Evolutionary conservation across 1,140 invertebrate genomes (phyloP), one percentile per base, ranked within the genome.

Genomic region (Anoplolepis gracilipes): DNA sequence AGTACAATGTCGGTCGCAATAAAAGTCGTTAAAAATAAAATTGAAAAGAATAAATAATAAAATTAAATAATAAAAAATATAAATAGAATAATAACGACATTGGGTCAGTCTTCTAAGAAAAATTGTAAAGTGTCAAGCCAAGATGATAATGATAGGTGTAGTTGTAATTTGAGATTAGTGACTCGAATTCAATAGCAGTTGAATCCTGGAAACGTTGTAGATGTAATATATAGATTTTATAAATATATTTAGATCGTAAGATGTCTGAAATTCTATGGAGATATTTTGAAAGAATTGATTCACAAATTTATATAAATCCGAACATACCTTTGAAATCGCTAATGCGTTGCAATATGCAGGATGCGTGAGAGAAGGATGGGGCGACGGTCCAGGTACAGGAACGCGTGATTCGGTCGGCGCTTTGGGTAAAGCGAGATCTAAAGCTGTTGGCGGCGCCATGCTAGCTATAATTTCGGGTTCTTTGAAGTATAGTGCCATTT

Each of bases 401-500:
- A 88, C 79, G n/a, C 88, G 73, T 2, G 86, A 46, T 69, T 92
- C 89, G 36, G 62, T 84, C 49, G 92, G 61, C 70, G 93, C 93
- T 90, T 96, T 96, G 10, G 96, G 95, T 55, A 96, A 62, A 36
- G 95, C 95, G 30, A 96, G 93, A 90, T 96, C 95, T 36, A 96
- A 89, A 8, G 95, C 95, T 7, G 93, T 85, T 6, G 93, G 92
- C 19, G 92, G 90, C n/a, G 94, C 88, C 22, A 94, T 91, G 8
- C 92, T 91, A 11, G 94, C 92, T 65, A 94, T 91, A 19, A 94
- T 91, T 62, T 94, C 93, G 13, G 95, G 94, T 70, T 97, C 96
- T 94, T 97, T 96, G 91, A 97, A 96, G 91, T 97, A 97, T 92
- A 98, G 95, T 22, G 97, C 97, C 96, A 98, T 97, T 95, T 99